Evolutionary conservation across 1,140 invertebrate genomes (phyloP).

Genomic region (Leptinotarsa undecemlineata): DNA sequence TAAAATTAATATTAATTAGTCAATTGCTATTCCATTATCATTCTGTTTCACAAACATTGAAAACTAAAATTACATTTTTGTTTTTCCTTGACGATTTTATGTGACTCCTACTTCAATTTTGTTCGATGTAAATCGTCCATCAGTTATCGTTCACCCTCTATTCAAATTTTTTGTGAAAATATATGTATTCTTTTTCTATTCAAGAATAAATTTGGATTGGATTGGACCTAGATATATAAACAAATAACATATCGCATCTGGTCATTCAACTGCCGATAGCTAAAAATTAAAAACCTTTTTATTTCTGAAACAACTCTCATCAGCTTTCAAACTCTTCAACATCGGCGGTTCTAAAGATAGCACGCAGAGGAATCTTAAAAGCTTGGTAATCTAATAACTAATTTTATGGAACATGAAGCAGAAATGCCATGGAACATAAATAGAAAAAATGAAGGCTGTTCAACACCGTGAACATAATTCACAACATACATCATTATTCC

Average conservation of each 20-base stretch:
- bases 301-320: not conserved
- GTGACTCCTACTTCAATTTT: too few relatives aligned
- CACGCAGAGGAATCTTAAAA: slow-evolving; percentile 12
- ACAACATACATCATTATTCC: not conserved
- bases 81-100: too few relatives aligned
- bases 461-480: not conserved
- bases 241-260: not conserved
- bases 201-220: too few relatives aligned
- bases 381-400: slow-evolving; percentile 17
- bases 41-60: too few relatives aligned
- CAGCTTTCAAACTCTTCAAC: slow-evolving; percentile 9
- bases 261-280: slow-evolving; percentile 7
- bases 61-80: too few relatives aligned
- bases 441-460: slow-evolving; percentile 14
- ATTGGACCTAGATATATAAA: too few relatives aligned
- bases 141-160: too few relatives aligned
- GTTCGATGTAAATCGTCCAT: too few relatives aligned
- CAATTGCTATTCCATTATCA: too few relatives aligned
- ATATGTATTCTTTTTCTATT: too few relatives aligned
- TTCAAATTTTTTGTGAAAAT: too few relatives aligned
- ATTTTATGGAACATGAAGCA: slow-evolving; percentile 23
- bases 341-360: slow-evolving; percentile 16
- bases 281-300: not conserved
- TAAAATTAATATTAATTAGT: too few relatives aligned
- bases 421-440: slow-evolving; percentile 11